These are phyloP conservation scores for Apotomis capreana DNA, from an alignment of 2,888 invertebrate genomes.

Conservation along the genomic window DNA sequence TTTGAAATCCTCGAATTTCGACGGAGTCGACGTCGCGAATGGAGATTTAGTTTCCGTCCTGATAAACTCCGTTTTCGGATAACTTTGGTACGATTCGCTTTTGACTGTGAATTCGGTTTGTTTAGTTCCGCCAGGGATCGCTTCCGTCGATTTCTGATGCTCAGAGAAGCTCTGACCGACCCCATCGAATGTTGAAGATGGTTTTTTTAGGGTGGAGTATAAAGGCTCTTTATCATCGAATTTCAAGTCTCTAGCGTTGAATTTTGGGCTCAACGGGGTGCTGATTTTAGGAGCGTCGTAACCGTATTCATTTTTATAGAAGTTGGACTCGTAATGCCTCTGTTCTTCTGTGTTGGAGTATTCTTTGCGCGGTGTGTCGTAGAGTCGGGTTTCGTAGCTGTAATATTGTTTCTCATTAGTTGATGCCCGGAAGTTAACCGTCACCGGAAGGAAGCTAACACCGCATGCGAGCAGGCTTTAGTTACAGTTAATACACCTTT, in stretches of 20 bases:
- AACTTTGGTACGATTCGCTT: slow-evolving; percentile 74
- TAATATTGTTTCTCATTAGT: slow-evolving; percentile 53
- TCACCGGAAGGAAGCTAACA: slow-evolving; percentile 34
- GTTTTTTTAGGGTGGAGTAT: slow-evolving; percentile 72
- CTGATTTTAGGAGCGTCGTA: slow-evolving; percentile 68
- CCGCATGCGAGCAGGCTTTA: slow-evolving; percentile 36
- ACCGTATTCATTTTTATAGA: slow-evolving; percentile 65
- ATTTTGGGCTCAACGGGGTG: slow-evolving; percentile 75
- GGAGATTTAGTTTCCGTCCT: slow-evolving; percentile 73
- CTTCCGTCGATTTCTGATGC: slow-evolving; percentile 74
- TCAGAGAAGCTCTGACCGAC: slow-evolving; percentile 73
- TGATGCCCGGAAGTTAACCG: slow-evolving; percentile 55
- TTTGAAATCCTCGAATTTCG: slow-evolving; percentile 62
- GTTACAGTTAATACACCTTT: slow-evolving; percentile 25
- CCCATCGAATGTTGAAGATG: slow-evolving; percentile 61
- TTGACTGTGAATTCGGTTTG: slow-evolving; percentile 72
- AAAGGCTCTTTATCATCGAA: slow-evolving; percentile 77
- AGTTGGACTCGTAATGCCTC: slow-evolving; percentile 57
- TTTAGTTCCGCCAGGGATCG: slow-evolving; percentile 74
- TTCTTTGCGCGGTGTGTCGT: slow-evolving; percentile 79
- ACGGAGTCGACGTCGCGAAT: slow-evolving; percentile 69
- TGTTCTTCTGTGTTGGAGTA: slow-evolving; percentile 67
- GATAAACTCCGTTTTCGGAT: slow-evolving; percentile 69
- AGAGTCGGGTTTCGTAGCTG: slow-evolving; percentile 82
- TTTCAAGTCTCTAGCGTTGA: slow-evolving; percentile 78